These are phyloP conservation scores for Atta cephalotes DNA, from an alignment of 1,140 invertebrate genomes.

Conservation along the genomic window DNA sequence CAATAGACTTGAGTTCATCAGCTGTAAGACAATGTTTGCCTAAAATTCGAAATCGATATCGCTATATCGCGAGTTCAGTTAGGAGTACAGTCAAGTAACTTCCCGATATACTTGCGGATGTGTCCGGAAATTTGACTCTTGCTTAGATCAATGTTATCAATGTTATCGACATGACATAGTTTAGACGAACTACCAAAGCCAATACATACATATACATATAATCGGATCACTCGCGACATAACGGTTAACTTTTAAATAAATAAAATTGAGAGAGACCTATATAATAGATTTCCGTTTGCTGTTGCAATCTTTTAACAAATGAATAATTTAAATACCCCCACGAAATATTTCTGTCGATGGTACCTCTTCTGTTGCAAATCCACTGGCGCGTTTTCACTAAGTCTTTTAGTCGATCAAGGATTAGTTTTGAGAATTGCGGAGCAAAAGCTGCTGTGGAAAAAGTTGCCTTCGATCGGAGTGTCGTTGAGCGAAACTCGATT, in stretches of 20 bases:
- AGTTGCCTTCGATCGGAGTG: neutral
- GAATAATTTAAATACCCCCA: neutral
- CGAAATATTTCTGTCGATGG: neutral
- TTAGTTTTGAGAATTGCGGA: neutral
- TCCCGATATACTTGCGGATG: slow-evolving; percentile 1
- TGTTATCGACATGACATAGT: neutral
- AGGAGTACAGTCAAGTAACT: neutral
- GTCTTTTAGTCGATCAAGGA: neutral
- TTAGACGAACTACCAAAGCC: neutral
- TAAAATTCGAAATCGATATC: slow-evolving; percentile 51
- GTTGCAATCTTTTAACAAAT: neutral
- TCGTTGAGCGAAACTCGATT: slow-evolving; percentile 34
- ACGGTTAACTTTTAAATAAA: slow-evolving; percentile 16
- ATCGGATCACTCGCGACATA: neutral
- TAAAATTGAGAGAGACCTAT: neutral
- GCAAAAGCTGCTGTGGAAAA: neutral
- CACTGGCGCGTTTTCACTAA: neutral
- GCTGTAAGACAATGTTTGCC: slow-evolving; percentile 23
- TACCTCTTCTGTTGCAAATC: neutral
- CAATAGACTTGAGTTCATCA: neutral
- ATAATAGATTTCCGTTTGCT: neutral
- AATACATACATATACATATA: neutral
- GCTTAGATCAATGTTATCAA: slow-evolving; percentile 7
- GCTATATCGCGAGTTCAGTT: neutral
- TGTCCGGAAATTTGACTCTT: slow-evolving; percentile 33